phyloP scores from a whole-genome alignment of 1,140 invertebrate genomes.

The Drosophila tristis region DNA sequence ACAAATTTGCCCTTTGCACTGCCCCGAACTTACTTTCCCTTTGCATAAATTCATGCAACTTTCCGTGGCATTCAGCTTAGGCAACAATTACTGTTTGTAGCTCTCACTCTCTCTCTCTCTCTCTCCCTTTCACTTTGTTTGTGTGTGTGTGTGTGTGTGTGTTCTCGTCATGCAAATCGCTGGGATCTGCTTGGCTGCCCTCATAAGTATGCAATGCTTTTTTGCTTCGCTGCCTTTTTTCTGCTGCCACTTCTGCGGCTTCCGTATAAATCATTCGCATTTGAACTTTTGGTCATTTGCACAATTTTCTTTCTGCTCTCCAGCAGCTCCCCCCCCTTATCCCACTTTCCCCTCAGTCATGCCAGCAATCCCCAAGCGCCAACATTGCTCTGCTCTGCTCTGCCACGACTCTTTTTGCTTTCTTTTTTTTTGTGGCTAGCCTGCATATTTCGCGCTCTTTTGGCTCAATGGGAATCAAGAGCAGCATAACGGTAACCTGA shows the following conservation, averaged over 20 bases:
- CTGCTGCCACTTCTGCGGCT: constrained; percentile 9
- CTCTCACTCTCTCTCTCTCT: no score
- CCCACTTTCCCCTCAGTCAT: not conserved
- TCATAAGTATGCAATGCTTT: constrained; percentile 48
- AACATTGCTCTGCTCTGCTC: no score
- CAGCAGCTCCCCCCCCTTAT: not conserved
- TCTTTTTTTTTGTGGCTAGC: constrained; percentile 21
- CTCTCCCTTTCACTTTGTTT: not conserved
- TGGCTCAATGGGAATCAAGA: constrained; percentile 60
- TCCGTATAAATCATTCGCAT: constrained; percentile 62
- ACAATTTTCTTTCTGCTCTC: constrained; percentile 43
- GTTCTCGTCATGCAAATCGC: constrained; percentile 39
- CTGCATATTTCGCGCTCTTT: constrained; percentile 60
- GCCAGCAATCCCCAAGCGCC: not conserved
- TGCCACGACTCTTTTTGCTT: not conserved
- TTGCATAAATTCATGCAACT: constrained; percentile 20
- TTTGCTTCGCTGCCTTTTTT: constrained; percentile 20
- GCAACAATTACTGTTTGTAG: constrained; percentile 21
- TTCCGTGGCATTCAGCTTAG: constrained; percentile 16
- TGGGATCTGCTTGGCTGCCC: constrained; percentile 15
- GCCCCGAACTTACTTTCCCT: no score
- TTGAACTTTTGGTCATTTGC: constrained; percentile 66
- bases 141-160: constrained; percentile 20
- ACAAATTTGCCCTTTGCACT: no score
- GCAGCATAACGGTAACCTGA: constrained; percentile 43